Evolutionary conservation across 2,888 invertebrate species (phyloP).

Genomic region (Dione juno): DNA sequence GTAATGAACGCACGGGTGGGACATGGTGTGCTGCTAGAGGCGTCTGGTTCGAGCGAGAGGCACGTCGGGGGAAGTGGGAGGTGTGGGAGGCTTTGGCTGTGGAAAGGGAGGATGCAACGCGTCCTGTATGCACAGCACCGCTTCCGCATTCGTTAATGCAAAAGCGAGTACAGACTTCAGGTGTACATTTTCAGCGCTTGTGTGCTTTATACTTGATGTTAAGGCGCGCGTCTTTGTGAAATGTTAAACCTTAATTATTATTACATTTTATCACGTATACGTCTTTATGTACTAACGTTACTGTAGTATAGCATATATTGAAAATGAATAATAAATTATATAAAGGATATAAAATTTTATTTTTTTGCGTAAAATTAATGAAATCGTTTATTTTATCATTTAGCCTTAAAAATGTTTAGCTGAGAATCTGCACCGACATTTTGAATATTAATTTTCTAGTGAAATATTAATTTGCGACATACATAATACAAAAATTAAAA

Average conservation of each 20-base stretch:
- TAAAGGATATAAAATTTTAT: not conserved
- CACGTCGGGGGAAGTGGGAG: conserved; percentile 53
- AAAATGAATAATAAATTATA: not conserved
- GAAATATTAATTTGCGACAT: too few relatives aligned
- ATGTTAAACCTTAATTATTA: conserved; percentile 77
- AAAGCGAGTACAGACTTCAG: conserved; percentile 82
- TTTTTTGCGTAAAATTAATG: too few relatives aligned
- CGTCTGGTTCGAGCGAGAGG: conserved; percentile 76
- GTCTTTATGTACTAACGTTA: conserved; percentile 53
- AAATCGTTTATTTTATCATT: too few relatives aligned
- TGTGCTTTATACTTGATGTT: conserved; percentile 78
- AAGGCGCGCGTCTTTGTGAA: conserved; percentile 79
- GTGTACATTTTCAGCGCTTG: conserved; percentile 83
- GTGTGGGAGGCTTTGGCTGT: conserved; percentile 51
- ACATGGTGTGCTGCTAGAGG: conserved; percentile 76
- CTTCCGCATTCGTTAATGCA: conserved; percentile 84
- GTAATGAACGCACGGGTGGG: conserved; percentile 82
- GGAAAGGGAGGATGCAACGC: conserved; percentile 67
- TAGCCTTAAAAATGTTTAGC: too few relatives aligned
- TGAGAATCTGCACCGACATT: too few relatives aligned
- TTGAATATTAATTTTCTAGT: too few relatives aligned
- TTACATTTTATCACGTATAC: conserved; percentile 74
- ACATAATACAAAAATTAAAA: too few relatives aligned
- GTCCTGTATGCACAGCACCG: conserved; percentile 82
- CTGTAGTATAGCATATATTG: conserved; percentile 36